Percentiles rank a stretch among this genome's conserved stretches.
Evolutionary conservation across 2,797 vertebrate genomes (phyloP).

Genomic region (Lemur catta): DNA sequence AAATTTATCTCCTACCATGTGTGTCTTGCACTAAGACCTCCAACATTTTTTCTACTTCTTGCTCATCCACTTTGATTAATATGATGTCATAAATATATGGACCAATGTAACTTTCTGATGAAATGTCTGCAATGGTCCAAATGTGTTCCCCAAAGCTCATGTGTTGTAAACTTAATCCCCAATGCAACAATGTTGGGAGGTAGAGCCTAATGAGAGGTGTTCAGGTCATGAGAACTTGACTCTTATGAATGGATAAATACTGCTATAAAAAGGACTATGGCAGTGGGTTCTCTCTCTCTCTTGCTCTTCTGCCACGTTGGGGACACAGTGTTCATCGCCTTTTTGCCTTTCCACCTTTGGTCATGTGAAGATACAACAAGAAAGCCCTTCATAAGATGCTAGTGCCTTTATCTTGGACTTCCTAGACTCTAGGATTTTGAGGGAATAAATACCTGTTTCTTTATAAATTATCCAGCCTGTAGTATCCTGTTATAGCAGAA

Average conservation of each 20-base stretch:
- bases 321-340: background rate
- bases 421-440: background rate
- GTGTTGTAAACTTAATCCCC: background rate
- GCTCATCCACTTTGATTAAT: background rate
- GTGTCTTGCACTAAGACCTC: background rate
- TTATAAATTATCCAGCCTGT: background rate
- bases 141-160: background rate
- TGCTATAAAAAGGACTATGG: background rate
- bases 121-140: background rate
- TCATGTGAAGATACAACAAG: background rate
- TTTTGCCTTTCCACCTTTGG: background rate
- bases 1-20: background rate
- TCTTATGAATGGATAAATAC: background rate
- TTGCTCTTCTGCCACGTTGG: background rate
- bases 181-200: background rate
- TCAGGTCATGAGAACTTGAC: background rate
- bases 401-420: background rate
- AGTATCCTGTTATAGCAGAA: background rate
- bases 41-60: background rate
- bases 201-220: background rate
- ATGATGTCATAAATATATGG: background rate
- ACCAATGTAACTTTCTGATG: background rate
- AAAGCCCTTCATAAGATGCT: background rate
- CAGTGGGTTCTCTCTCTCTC: background rate
- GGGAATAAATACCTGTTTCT: background rate